Conservation (phyloP, 2,797 vertebrate species). For the Tragopan temminckii region DNA sequence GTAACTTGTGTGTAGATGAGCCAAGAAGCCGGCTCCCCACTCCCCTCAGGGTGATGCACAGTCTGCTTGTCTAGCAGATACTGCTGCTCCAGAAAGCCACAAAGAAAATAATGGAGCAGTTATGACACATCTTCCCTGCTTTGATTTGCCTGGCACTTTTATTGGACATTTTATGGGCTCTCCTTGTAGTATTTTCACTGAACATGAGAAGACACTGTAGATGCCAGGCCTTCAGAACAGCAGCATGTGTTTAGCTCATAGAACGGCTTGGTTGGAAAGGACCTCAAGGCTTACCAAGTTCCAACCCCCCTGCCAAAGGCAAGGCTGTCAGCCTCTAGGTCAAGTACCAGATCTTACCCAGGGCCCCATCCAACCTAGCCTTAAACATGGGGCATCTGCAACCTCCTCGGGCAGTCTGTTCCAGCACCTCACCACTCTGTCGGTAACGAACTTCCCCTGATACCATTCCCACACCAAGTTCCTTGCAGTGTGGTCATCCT, state of each 20-base stretch:
- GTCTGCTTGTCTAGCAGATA: conserved; percentile 8
- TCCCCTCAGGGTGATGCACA: background rate
- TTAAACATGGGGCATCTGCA: too few relatives aligned
- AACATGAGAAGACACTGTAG: background rate
- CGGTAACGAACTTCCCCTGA: too few relatives aligned
- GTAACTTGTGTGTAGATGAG: conserved; percentile 13
- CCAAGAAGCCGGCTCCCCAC: background rate
- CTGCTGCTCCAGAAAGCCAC: background rate
- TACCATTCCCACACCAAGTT: too few relatives aligned
- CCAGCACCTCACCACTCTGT: too few relatives aligned
- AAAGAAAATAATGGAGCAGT: background rate
- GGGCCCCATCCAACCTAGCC: too few relatives aligned
- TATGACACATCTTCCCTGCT: background rate
- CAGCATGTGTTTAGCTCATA: background rate
- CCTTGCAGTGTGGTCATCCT: background rate
- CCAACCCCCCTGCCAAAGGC: too few relatives aligned
- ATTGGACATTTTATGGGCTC: conserved; percentile 1
- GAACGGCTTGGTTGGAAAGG: too few relatives aligned
- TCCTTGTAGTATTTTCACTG: conserved; percentile 17
- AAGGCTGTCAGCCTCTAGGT: too few relatives aligned
- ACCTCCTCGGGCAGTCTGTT: too few relatives aligned
- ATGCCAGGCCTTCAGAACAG: background rate
- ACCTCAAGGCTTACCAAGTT: too few relatives aligned
- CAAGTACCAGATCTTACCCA: too few relatives aligned
- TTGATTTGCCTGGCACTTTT: conserved; percentile 47